These are phyloP conservation scores for Tetraodon nigroviridis DNA, from an alignment of 2,113 vertebrate genomes.

Conservation along the genomic window DNA sequence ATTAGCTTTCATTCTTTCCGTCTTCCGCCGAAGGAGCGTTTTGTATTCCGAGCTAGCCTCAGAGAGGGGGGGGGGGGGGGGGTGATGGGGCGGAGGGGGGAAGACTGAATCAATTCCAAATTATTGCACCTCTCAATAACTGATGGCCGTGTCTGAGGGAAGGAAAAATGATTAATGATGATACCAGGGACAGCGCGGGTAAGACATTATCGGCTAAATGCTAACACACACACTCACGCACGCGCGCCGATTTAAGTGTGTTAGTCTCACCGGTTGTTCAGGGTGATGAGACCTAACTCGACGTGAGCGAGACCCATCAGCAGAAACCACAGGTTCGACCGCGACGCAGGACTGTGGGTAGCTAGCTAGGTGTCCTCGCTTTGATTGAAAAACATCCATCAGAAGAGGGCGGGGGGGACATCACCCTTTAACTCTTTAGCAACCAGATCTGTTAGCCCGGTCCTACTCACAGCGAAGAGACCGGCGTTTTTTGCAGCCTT, in stretches of 20 bases:
- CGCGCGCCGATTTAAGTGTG: conserved; percentile 19
- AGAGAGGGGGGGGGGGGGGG: conserved; percentile 3
- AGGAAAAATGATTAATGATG: conserved; percentile 70
- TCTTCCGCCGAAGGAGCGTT: conserved; percentile 43
- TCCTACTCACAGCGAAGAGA: too few relatives aligned
- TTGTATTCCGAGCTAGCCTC: conserved; percentile 50
- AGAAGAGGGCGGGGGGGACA: too few relatives aligned
- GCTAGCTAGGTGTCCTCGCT: too few relatives aligned
- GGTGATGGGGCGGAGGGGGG: conserved; percentile 9
- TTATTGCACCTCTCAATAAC: conserved; percentile 71
- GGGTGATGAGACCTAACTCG: conserved; percentile 40
- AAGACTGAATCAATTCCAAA: conserved; percentile 73
- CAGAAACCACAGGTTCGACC: background rate
- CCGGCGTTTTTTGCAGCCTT: too few relatives aligned
- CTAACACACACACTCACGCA: conserved; percentile 36
- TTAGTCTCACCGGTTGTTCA: conserved; percentile 24
- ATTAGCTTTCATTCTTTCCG: conserved; percentile 46
- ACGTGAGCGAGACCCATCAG: background rate
- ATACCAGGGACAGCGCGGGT: conserved; percentile 69
- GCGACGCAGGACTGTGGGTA: background rate
- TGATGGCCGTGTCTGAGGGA: conserved; percentile 58
- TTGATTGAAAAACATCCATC: too few relatives aligned
- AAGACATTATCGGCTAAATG: conserved; percentile 54
- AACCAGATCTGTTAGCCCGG: too few relatives aligned
- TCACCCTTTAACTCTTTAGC: too few relatives aligned